phyloP scores from a whole-genome alignment of 2,113 vertebrate species.

The Tricholaema leucomelas region DNA sequence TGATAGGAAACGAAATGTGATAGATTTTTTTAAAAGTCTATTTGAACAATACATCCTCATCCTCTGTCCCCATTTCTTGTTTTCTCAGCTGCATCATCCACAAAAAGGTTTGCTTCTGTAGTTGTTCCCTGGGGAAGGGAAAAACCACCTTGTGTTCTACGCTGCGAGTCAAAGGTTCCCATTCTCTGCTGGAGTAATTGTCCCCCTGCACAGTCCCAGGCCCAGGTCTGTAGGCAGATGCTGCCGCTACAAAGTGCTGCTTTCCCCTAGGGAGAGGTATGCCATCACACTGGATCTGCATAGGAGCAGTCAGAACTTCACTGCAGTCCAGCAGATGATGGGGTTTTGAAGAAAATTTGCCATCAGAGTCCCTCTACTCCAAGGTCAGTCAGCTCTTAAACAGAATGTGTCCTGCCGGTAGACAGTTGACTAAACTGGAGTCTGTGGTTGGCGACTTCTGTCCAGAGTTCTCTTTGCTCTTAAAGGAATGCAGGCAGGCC shows the following conservation, averaged over 20 bases:
- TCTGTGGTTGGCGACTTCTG: rapidly evolving
- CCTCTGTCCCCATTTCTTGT: neutral
- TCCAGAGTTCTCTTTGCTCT: neutral
- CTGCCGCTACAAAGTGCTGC: neutral
- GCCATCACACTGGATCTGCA: rapidly evolving
- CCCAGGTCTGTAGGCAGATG: neutral
- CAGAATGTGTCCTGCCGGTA: rapidly evolving
- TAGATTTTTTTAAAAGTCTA: neutral
- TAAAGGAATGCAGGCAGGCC: neutral
- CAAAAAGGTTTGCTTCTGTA: neutral
- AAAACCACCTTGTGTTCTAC: neutral
- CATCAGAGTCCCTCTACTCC: rapidly evolving
- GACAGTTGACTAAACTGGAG: rapidly evolving
- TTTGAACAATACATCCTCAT: neutral
- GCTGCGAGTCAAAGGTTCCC: neutral
- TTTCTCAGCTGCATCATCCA: neutral
- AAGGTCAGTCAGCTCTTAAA: neutral
- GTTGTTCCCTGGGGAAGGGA: neutral
- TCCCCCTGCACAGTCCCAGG: neutral
- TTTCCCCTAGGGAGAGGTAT: neutral
- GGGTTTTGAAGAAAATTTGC: neutral
- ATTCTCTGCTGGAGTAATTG: neutral
- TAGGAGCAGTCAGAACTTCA: neutral
- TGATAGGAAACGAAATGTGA: rapidly evolving
- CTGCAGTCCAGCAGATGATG: neutral